phyloP scores from a whole-genome alignment of 2,113 vertebrate genomes.

The Forbesichthys papilliferus region DNA sequence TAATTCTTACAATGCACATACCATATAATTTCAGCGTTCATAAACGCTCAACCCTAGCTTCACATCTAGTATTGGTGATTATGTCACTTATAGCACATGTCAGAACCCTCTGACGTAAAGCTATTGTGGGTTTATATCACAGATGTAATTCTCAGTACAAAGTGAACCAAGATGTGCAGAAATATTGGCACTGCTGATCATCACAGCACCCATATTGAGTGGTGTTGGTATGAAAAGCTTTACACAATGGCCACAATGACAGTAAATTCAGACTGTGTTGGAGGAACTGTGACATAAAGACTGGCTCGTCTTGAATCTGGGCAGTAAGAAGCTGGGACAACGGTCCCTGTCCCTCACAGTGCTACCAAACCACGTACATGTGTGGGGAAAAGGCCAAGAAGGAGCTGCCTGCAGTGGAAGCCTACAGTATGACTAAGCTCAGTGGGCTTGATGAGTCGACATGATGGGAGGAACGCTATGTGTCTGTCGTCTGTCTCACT shows the following conservation, averaged over 20 bases:
- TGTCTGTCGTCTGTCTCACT: conserved; percentile 30
- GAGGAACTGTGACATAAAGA: conserved; percentile 52
- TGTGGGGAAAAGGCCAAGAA: conserved; percentile 72
- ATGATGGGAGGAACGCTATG: conserved; percentile 57
- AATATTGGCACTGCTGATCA: too few relatives aligned
- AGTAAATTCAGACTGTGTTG: conserved; percentile 54
- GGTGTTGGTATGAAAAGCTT: not conserved
- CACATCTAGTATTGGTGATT: too few relatives aligned
- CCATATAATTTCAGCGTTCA: too few relatives aligned
- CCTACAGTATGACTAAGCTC: conserved; percentile 57
- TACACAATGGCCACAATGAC: conserved; percentile 29
- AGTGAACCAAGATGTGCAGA: too few relatives aligned
- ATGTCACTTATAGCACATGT: too few relatives aligned
- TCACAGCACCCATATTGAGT: too few relatives aligned
- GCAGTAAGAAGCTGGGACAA: conserved; percentile 54
- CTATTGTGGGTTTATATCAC: too few relatives aligned
- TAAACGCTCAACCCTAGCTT: too few relatives aligned
- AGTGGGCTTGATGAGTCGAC: conserved; percentile 61
- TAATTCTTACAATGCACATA: too few relatives aligned
- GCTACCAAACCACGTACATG: conserved; percentile 71
- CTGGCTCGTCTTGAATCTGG: conserved; percentile 50
- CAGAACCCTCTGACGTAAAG: too few relatives aligned
- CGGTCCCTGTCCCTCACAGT: conserved; percentile 60
- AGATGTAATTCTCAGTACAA: too few relatives aligned
- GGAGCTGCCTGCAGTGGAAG: conserved; percentile 56